Evolutionary conservation across 2,888 invertebrate species (phyloP).

Genomic region (Aquatica leii): DNA sequence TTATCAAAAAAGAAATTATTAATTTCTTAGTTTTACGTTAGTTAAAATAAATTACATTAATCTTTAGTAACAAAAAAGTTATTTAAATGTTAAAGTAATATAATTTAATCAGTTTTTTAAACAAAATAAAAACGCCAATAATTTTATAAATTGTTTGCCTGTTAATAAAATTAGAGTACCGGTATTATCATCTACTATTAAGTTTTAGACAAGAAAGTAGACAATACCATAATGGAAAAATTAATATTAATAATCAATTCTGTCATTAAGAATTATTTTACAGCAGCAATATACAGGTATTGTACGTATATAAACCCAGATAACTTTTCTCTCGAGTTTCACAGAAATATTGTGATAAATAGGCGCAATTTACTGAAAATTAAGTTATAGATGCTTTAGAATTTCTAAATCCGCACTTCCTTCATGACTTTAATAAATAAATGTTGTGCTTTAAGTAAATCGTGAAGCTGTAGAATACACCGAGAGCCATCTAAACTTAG

Average conservation of each 20-base stretch:
- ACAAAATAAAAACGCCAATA: too few relatives aligned
- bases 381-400: conserved; percentile 13
- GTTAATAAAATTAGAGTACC: too few relatives aligned
- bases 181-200: too few relatives aligned
- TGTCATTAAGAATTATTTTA: background rate
- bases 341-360: conserved; percentile 10
- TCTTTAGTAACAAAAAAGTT: too few relatives aligned
- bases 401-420: conserved; percentile 11
- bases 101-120: too few relatives aligned
- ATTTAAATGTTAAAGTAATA: too few relatives aligned
- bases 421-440: conserved; percentile 20
- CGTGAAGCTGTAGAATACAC: conserved; percentile 11
- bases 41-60: too few relatives aligned
- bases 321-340: conserved; percentile 3
- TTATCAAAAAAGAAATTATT: too few relatives aligned
- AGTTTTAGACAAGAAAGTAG: too few relatives aligned
- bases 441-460: conserved; percentile 20
- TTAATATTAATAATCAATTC: conserved; percentile 4
- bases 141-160: too few relatives aligned
- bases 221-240: background rate
- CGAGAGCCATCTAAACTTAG: conserved; percentile 26
- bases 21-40: too few relatives aligned
- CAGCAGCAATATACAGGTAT: background rate
- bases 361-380: conserved; percentile 7
- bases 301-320: background rate